Evolutionary conservation across 2,113 vertebrate species (phyloP).

Genomic region (Tachycineta bicolor): DNA sequence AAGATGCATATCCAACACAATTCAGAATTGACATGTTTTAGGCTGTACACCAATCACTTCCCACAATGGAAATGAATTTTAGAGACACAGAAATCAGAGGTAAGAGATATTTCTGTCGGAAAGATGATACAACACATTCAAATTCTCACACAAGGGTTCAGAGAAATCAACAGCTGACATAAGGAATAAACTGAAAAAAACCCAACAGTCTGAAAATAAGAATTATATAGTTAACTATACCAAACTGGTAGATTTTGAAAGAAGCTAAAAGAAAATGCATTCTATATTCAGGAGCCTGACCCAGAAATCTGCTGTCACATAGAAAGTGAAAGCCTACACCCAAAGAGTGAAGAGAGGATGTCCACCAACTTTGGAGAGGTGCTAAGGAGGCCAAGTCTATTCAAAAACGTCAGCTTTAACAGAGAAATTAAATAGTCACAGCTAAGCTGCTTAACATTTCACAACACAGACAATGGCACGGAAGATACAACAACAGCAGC

Average conservation of each 20-base stretch:
- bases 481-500: conserved; percentile 32
- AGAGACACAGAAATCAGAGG: neutral
- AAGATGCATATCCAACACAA: conserved; percentile 46
- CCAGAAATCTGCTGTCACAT: neutral
- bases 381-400: neutral
- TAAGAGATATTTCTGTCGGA: neutral
- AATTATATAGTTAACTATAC: neutral
- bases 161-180: neutral
- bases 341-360: neutral
- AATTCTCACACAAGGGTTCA: neutral
- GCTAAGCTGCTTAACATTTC: conserved; percentile 46
- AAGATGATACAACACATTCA: neutral
- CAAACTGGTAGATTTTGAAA: neutral
- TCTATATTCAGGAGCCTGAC: neutral
- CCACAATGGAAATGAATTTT: conserved; percentile 12
- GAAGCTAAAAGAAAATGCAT: neutral
- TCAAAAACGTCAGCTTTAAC: neutral
- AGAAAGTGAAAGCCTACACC: neutral
- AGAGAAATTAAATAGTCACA: conserved; percentile 43
- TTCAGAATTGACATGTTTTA: conserved; percentile 54
- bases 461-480: neutral
- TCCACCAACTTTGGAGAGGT: neutral
- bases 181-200: neutral
- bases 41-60: neutral
- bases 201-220: neutral